Evolutionary conservation across 2,797 vertebrate genomes (phyloP).

Genomic region (Peromyscus attwateri): DNA sequence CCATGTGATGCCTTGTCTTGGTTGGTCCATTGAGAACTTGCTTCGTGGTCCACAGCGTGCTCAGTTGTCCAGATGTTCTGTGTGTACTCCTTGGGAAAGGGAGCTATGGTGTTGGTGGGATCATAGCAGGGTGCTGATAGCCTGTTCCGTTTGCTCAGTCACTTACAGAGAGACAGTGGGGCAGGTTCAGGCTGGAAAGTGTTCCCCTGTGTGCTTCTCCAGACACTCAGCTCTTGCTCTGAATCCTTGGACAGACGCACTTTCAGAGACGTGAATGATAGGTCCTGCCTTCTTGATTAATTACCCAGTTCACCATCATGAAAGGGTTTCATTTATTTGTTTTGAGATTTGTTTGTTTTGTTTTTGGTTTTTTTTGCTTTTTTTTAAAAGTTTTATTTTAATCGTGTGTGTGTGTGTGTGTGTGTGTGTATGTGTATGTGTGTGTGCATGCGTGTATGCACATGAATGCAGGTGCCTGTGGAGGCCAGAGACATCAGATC

Average conservation of each 20-base stretch:
- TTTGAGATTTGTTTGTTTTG: neutral
- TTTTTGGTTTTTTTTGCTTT: neutral
- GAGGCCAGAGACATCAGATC: neutral
- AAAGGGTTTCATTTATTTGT: neutral
- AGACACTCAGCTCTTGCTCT: neutral
- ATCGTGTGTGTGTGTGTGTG: neutral
- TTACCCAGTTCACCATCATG: neutral
- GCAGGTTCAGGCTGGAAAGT: too few relatives aligned
- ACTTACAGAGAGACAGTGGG: neutral
- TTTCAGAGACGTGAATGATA: neutral
- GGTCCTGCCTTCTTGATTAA: neutral
- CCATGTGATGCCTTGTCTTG: neutral
- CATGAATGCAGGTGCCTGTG: neutral
- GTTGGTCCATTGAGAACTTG: neutral
- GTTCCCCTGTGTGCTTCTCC: neutral
- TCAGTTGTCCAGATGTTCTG: neutral
- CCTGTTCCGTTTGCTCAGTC: neutral
- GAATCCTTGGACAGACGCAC: neutral
- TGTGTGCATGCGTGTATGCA: neutral
- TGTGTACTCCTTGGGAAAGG: neutral
- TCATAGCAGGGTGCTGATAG: neutral
- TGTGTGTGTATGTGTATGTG: too few relatives aligned
- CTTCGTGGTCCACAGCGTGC: neutral
- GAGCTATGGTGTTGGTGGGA: neutral
- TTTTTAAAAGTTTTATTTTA: neutral